Evolutionary conservation across 2,888 invertebrate species (phyloP).

Genomic region (Mimachlamys varia): DNA sequence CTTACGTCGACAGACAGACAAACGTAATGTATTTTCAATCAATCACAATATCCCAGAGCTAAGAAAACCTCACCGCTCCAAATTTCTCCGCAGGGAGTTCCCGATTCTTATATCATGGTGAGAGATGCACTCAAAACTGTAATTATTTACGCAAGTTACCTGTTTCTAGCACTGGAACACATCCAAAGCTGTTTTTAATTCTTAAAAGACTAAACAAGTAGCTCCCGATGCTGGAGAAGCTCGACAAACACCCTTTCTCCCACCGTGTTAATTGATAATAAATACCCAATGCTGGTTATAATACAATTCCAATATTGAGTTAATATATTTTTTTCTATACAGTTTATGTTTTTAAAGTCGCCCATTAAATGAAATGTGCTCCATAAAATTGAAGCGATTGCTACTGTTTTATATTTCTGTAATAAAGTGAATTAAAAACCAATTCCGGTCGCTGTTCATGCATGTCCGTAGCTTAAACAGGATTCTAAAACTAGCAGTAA

Average conservation of each 20-base stretch:
- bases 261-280: background rate
- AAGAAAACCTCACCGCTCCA: background rate
- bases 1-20: background rate
- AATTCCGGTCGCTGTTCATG: background rate
- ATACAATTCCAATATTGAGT: conserved; percentile 3
- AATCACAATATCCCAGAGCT: background rate
- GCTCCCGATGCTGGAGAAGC: background rate
- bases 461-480: background rate
- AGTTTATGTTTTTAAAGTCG: background rate
- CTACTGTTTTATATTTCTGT: background rate
- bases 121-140: conserved; percentile 25
- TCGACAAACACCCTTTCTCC: background rate
- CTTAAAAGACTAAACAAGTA: conserved; percentile 13
- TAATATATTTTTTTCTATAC: background rate
- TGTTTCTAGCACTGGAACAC: background rate
- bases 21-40: background rate
- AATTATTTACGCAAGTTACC: conserved; percentile 19
- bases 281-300: background rate
- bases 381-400: background rate
- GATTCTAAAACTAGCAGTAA: background rate
- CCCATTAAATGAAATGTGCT: background rate
- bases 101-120: background rate
- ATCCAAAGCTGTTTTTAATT: conserved; percentile 33
- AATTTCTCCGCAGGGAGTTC: conserved; percentile 10
- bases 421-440: background rate